These are phyloP conservation scores for Eupithecia centaureata DNA, from an alignment of 2,888 invertebrate species.

Conservation along the genomic window DNA sequence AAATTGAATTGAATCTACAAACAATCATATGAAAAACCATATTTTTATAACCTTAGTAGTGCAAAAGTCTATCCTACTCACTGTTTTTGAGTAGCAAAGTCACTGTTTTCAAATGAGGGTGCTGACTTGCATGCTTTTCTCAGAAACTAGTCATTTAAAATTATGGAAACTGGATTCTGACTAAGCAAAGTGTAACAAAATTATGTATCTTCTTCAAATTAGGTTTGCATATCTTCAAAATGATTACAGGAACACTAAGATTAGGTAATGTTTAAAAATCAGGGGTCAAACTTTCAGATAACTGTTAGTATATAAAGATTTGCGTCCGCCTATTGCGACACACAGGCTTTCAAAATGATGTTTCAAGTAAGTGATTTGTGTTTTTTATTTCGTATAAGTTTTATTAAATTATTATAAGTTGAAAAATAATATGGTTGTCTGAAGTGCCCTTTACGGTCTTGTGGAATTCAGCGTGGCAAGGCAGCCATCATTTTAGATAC, in stretches of 20 bases:
- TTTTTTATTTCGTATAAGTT: not conserved
- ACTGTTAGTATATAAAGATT: constrained; percentile 6
- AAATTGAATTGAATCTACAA: too few relatives aligned
- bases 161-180: too few relatives aligned
- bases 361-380: constrained; percentile 3
- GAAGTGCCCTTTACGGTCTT: not conserved
- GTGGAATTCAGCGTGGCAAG: too few relatives aligned
- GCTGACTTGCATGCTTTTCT: too few relatives aligned
- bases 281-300: constrained; percentile 1
- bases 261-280: not conserved
- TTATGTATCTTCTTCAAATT: not conserved
- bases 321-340: not conserved
- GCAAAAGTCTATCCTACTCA: too few relatives aligned
- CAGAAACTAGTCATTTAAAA: too few relatives aligned
- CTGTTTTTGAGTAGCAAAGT: too few relatives aligned
- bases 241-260: not conserved
- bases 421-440: not conserved
- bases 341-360: constrained; percentile 2
- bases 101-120: too few relatives aligned
- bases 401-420: not conserved
- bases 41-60: too few relatives aligned
- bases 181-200: not conserved
- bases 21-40: too few relatives aligned
- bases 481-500: too few relatives aligned
- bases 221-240: not conserved